Base-by-base conservation (phyloP, 2,797 vertebrate genomes). In the Channallabes apus region DNA sequence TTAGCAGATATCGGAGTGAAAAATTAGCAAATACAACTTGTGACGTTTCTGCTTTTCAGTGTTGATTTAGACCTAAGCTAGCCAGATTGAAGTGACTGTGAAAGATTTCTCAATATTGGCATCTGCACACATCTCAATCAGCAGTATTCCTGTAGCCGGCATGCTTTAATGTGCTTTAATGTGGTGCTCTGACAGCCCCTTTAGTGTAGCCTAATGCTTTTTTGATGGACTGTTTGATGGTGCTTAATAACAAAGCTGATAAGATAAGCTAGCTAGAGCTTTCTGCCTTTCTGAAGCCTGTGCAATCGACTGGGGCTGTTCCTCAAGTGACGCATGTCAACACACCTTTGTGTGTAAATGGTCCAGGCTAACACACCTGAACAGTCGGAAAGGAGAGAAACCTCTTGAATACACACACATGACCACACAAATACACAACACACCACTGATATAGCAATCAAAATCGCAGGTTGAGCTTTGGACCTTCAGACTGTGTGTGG, bases 221-320 rank as follows among this genome's bases (percentile, higher is more conserved):
- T 94, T 96, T 96, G 95, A 95, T 94, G 94, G 93, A 94, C 94
- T 93, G 93, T 91, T 92, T 94, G 94, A 96, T 96, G 93, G 88
- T 88, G 91, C 91, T 93, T 95, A 93, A 94, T 95, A 95, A 95
- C 92, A 92, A 88, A 88, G 90, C 93, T 92, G 93, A 94, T 96
- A 96, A 96, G 94, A 96, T 93, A 94, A 94, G 94, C 87, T 80
- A 85, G 84, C 78, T 83, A 2, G 85, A 83, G 86, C 86, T 92
- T 92, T 92, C 93, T 90, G 92, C 91, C 87, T 87, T 86, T 68
- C 62, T 82, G 81, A 88, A 81, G 82, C 81, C 71, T 81, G 79
- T 38, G 72, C 29, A 79, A 80, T 82, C 71, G 38, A 82, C 89
- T 65, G 88, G 88, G 86, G 91, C 89, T 91, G 92, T 91, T 35